Evolutionary conservation across 2,888 invertebrate genomes (phyloP), one percentile per base, ranked within the genome.

Genomic region (Eristalis pertinax): DNA sequence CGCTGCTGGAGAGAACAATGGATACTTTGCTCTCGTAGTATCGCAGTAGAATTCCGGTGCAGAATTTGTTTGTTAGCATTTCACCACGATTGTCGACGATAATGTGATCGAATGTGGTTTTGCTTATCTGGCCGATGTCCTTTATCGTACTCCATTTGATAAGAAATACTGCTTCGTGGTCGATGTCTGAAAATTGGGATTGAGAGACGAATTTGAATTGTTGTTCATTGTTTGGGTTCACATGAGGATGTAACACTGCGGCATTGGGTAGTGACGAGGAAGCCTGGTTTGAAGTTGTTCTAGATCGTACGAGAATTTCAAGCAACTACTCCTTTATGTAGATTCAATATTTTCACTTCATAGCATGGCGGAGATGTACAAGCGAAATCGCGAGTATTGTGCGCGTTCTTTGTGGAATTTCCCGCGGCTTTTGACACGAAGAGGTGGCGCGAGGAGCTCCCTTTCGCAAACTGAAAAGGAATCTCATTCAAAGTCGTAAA

Each of bases 81-180:
- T 91, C 90, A 1, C 91, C 92, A 24, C 93, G 91, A 90, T 92
- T 91, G 79, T 93, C 93, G 19, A 93, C 87, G 43, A 93, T 90
- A 41, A 93, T 86, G 70, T 90, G 91, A 89, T 93, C 92, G 82
- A 92, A 93, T 19, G 90, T 90, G 1, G 90, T 89, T 84, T 91
- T 91, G 73, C 89, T 91, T 32, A 93, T 90, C 89, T 92, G 91
- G 0, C 90, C 90, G 43, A 91, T 90, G 84, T 91, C 90, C 11
- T 92, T 91, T 22, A 93, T 72, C 0, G 90, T 89, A 68, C 91
- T 90, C 93, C 93, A 93, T 89, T 92, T 92, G 62, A 90, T 90
- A 22, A 93, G 89, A 68, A 91, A 92, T 80, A 93, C 90, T 84
- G 90, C 91, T 72, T 92, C 92, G 11, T 90, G 90, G 19, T 90